phyloP scores from a whole-genome alignment of 2,113 vertebrate genomes.

The Melanocharis versteri region DNA sequence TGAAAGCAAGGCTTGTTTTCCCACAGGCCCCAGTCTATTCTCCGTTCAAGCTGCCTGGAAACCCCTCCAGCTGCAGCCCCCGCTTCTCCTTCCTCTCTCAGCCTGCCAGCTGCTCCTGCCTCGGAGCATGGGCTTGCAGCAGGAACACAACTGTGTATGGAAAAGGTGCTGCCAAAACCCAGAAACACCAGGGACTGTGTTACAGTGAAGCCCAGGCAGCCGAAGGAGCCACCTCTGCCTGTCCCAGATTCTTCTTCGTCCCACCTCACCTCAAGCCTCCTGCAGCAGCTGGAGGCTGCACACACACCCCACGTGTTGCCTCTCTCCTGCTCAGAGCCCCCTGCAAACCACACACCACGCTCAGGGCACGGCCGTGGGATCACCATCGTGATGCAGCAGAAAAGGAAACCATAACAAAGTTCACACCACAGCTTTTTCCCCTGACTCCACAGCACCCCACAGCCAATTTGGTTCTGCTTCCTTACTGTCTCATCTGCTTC shows the following conservation, averaged over 20 bases:
- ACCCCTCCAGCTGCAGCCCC: not conserved
- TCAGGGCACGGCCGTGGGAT: fast-evolving
- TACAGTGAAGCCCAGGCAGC: fast-evolving
- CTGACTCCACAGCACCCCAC: not conserved
- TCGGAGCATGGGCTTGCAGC: not conserved
- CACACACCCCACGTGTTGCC: fast-evolving
- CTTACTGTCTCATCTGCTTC: not conserved
- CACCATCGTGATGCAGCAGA: fast-evolving
- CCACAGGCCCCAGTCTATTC: not conserved
- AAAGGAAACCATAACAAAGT: not conserved
- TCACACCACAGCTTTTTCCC: not conserved
- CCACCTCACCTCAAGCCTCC: not conserved
- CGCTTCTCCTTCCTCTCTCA: not conserved
- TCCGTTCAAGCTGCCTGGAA: not conserved
- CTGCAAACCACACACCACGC: fast-evolving
- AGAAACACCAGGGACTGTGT: fast-evolving
- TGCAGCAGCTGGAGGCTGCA: not conserved
- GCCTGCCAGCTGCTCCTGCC: not conserved
- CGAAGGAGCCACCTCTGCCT: not conserved
- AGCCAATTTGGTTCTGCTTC: not conserved
- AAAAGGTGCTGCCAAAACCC: not conserved
- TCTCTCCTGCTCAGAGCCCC: not conserved
- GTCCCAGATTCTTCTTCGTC: fast-evolving
- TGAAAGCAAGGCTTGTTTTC: constrained; percentile 4
- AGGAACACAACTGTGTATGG: not conserved